A percentile compares a stretch with the other conserved stretches of the same genome.
phyloP scores from a whole-genome alignment of 2,797 vertebrate species.

The Pseudochirops cupreus region DNA sequence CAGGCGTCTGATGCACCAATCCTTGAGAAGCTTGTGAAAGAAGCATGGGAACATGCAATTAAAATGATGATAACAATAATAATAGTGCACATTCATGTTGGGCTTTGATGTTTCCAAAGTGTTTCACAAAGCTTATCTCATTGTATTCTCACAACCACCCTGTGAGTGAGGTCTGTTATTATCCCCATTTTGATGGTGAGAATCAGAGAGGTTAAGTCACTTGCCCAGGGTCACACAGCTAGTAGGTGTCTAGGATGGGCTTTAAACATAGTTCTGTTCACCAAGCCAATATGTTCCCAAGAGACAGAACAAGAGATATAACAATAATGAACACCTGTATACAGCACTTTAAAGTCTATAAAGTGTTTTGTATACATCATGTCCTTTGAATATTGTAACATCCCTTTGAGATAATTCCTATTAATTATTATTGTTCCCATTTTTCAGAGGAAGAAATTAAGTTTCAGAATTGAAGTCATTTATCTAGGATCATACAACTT shows the following conservation, averaged over 20 bases:
- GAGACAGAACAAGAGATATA: neutral
- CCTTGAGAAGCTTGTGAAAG: neutral
- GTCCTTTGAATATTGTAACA: neutral
- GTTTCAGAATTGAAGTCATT: neutral
- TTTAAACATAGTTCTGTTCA: neutral
- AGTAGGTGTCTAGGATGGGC: neutral
- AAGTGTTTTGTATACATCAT: neutral
- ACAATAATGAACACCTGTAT: neutral
- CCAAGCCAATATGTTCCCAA: neutral
- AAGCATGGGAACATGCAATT: neutral
- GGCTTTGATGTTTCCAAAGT: slow-evolving; percentile 20
- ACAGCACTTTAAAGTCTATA: neutral
- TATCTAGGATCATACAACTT: neutral
- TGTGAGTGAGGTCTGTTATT: neutral
- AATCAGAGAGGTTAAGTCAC: neutral
- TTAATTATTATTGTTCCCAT: neutral
- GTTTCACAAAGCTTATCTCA: neutral
- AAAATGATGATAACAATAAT: neutral
- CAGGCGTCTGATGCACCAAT: neutral
- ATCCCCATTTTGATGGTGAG: slow-evolving; percentile 6
- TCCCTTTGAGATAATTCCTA: neutral
- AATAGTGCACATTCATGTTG: neutral
- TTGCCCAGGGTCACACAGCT: neutral
- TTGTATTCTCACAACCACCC: slow-evolving; percentile 10
- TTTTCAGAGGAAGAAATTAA: neutral